Base-by-base conservation (phyloP, 1,140 invertebrate species). In the Temnothorax curvispinosus region DNA sequence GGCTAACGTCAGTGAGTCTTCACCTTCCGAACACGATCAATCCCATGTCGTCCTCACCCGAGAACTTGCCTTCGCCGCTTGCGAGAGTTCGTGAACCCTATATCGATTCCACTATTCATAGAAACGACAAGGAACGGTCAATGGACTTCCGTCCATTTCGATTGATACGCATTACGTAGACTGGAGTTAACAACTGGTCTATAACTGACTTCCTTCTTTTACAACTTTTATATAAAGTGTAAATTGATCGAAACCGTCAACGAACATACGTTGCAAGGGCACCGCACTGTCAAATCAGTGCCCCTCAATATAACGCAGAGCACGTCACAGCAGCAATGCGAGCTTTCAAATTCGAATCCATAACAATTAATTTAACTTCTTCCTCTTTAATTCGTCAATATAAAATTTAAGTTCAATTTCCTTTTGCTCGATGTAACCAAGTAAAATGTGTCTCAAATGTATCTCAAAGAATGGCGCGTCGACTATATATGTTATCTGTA, bases 51-150 rank as follows among this genome's bases (percentile, higher is more conserved):
- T 60, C 13, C 56, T 75, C 32, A 35, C 32, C 67, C 18, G 13
- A 74, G 41, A 74, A 74, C 52, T 60, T 32, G 3, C 44, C 38
- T 62, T 52, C 8, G n/a, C 41, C 3, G 18, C 15, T 41, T 64
- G 21, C 18, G 11, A 13, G 65, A 67, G 85, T 89, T 90, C 75
- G 52, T 89, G 88, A 90, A 89, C 88, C 86, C 74, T 80, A 87
- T 90, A 90, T 90, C 41, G 89, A 90, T 89, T 78, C n/a, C 56
- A 81, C 69, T 89, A 85, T 90, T 89, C 78, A 72, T 89, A 87
- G 88, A 90, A 65, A 41, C 32, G 13, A 78, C 44, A 4, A 18
- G 11, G 64, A 76, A 86, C 87, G 87, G 82, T 90, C 87, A 88
- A 88, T 84, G 87, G 87, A 89, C 88, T 89, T 13, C 41, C 47